Evolutionary conservation across 2,888 invertebrate genomes (phyloP).

Genomic region (Autographa pulchrina): DNA sequence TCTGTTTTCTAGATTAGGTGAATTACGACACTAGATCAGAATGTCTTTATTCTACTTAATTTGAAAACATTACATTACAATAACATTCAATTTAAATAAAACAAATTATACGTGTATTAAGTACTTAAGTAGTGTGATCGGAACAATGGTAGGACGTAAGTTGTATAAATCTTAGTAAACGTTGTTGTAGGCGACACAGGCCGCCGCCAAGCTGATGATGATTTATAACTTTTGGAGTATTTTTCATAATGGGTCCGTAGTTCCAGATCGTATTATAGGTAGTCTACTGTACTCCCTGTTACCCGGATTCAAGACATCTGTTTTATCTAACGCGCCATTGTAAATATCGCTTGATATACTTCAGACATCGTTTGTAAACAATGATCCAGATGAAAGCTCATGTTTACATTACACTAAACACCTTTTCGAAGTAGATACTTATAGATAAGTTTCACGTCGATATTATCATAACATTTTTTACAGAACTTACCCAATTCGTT

Average conservation of each 20-base stretch:
- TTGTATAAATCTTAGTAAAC: constrained; percentile 43
- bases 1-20: constrained; percentile 21
- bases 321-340: constrained; percentile 72
- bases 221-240: constrained; percentile 39
- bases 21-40: constrained; percentile 34
- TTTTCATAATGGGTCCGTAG: constrained; percentile 21
- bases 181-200: constrained; percentile 42
- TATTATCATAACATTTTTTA: constrained; percentile 53
- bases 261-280: constrained; percentile 48
- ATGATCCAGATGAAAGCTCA: constrained; percentile 74
- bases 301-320: constrained; percentile 77
- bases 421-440: constrained; percentile 55
- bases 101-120: constrained; percentile 25
- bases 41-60: constrained; percentile 31
- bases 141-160: constrained; percentile 34
- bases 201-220: constrained; percentile 27
- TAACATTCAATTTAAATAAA: constrained; percentile 40
- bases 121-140: constrained; percentile 16
- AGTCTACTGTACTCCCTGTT: constrained; percentile 53
- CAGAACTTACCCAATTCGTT: constrained; percentile 47
- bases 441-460: constrained; percentile 55
- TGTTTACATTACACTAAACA: constrained; percentile 75
- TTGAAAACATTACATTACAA: constrained; percentile 22
- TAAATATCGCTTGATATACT: constrained; percentile 73
- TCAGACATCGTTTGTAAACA: constrained; percentile 76